Evolutionary conservation across 1,140 invertebrate species (phyloP).

Genomic region (Ceratina japonica): DNA sequence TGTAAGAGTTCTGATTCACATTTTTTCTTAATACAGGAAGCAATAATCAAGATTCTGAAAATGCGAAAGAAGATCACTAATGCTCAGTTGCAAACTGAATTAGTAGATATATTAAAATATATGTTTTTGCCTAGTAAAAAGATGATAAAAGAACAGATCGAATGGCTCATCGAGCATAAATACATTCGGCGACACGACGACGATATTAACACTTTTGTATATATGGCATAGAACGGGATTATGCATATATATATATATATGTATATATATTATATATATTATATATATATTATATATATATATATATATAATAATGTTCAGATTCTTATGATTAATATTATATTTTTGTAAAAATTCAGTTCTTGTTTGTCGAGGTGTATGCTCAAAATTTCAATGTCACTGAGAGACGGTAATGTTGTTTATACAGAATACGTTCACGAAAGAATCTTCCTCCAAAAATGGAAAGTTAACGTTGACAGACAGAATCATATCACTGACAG

Average conservation of each 20-base stretch:
- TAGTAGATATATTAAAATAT: slow-evolving; percentile 98
- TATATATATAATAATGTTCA: slow-evolving; percentile 34
- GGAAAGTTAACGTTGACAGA: slow-evolving; percentile 16
- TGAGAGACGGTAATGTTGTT: slow-evolving; percentile 41
- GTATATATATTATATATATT: slow-evolving; percentile 40
- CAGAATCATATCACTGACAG: slow-evolving; percentile 40
- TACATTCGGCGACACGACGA: slow-evolving; percentile 98
- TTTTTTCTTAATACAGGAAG: slow-evolving; percentile 84
- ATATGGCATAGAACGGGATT: slow-evolving; percentile 89
- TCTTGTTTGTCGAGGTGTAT: slow-evolving; percentile 47
- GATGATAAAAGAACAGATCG: slow-evolving; percentile 99
- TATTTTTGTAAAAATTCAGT: slow-evolving; percentile 71
- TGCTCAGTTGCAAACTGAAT: slow-evolving; percentile 96
- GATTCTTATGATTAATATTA: slow-evolving; percentile 63
- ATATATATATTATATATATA: slow-evolving; percentile 32
- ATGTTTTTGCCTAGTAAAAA: slow-evolving; percentile 99
- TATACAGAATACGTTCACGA: slow-evolving; percentile 22
- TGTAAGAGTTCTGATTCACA: slow-evolving; percentile 25
- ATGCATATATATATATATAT: slow-evolving; percentile 40
- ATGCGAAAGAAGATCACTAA: slow-evolving; percentile 97
- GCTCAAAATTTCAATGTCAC: slow-evolving; percentile 41
- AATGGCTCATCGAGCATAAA: slow-evolving; percentile 99
- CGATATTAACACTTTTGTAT: slow-evolving; percentile 98
- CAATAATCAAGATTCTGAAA: slow-evolving; percentile 99
- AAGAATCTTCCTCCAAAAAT: not conserved